phyloP scores from a whole-genome alignment of 2,113 vertebrate genomes.

The Syngnathoides biaculeatus region DNA sequence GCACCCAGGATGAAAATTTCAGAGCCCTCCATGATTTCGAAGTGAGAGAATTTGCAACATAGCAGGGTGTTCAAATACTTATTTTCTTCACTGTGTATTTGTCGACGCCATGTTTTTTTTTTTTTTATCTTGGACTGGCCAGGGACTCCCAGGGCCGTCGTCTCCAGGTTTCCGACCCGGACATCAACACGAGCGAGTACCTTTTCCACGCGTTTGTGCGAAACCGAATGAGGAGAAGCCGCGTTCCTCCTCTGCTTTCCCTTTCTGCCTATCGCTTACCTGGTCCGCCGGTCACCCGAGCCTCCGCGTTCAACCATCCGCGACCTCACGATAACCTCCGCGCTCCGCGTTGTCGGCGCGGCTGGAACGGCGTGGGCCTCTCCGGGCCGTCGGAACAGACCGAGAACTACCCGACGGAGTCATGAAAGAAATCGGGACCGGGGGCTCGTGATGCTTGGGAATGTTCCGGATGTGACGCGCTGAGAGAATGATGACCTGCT shows the following conservation, averaged over 20 bases:
- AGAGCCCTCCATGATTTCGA: no score
- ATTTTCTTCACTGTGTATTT: no score
- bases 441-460: conserved; percentile 1
- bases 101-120: no score
- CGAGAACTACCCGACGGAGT: conserved; percentile 61
- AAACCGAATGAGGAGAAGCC: not conserved
- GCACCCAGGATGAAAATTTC: no score
- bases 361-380: conserved; percentile 10
- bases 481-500: conserved; percentile 8
- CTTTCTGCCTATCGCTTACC: conserved; percentile 66
- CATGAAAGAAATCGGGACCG: conserved; percentile 66
- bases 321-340: conserved; percentile 38
- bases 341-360: conserved; percentile 1
- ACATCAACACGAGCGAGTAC: not conserved
- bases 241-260: conserved; percentile 41
- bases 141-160: not conserved
- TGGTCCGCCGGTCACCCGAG: conserved; percentile 60
- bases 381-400: conserved; percentile 30
- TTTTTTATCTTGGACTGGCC: not conserved
- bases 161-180: not conserved
- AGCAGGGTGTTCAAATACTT: no score
- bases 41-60: no score
- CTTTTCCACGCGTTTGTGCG: not conserved
- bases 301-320: conserved; percentile 56
- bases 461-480: conserved; percentile 1